Base-by-base conservation (phyloP, 2,797 vertebrate genomes). In the Margarornis squamiger region DNA sequence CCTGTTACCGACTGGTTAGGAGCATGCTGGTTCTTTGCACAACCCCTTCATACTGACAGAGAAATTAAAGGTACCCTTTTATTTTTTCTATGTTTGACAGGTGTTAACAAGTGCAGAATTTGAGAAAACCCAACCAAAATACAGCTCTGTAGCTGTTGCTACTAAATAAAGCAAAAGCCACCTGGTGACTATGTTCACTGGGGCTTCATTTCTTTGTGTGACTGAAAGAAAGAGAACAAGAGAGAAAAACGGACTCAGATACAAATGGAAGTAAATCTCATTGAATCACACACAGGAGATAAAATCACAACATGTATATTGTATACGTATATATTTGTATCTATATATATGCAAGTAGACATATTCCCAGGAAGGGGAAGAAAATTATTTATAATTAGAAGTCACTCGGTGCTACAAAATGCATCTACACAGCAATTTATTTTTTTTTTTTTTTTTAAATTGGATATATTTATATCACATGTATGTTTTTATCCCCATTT, bases 1-100 rank as follows among this genome's bases (percentile, higher is more conserved):
- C 65, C 30, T 96, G 49, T 95, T 96, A 92, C 80, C 95, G 85
- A 49, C 65, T 63, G 36, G 59, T 92, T 93, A 97, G 94, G 95
- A 96, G 81, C 81, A 77, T 85, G 72, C 76, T 95, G 86, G 68
- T 89, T 95, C 86, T 97, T 96, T 95, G 88, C 77, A 95, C 68
- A 88, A 86, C 62, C 46, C 73, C 92, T 96, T 97, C 96, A 95
- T 83, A 96, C 63, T 82, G 72, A 15, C 62, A 81, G 38, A 83
- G 32, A 93, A 96, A 94, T 93, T 94, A 96, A 97, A 97, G n/a
- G 67, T 87, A 78, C 66, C 70, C 73, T 59, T 97, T 97, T 95
- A 93, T 96, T 97, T 97, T 77, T 97, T 72, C 76, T 93, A 86
- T 94, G 90, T 96, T 97, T 96, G 93, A 89, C 1, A 48, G 96